phyloP scores from a whole-genome alignment of 1,140 invertebrate genomes.

The Idris sp. region DNA sequence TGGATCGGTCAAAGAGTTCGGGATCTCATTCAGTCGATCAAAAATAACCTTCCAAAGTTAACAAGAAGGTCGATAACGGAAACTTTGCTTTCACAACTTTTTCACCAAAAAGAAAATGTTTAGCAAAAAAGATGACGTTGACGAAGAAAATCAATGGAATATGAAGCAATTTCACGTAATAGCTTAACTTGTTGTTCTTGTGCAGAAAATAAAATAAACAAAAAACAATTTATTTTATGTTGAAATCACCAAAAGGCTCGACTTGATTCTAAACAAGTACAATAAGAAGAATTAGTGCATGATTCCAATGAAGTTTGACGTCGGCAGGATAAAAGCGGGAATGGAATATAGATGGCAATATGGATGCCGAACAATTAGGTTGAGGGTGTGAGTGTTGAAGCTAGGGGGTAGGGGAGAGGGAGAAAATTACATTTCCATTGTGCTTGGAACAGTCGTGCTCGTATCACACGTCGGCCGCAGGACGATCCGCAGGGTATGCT shows the following conservation, averaged over 20 bases:
- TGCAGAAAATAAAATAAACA: no score
- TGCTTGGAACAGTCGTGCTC: constrained; percentile 65
- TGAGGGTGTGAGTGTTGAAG: no score
- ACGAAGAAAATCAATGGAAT: constrained; percentile 30
- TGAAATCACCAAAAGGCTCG: neutral
- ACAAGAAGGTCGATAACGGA: constrained; percentile 42
- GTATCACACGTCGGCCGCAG: constrained; percentile 65
- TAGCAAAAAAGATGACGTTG: constrained; percentile 11
- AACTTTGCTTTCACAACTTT: constrained; percentile 49
- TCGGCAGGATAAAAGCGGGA: constrained; percentile 43
- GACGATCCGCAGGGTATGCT: constrained; percentile 50
- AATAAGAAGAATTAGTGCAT: constrained; percentile 43
- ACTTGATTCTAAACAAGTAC: no score
- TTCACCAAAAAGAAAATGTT: constrained; percentile 5
- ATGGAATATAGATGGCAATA: constrained; percentile 43
- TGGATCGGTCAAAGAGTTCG: constrained; percentile 12
- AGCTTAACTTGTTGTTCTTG: no score
- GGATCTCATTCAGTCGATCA: constrained; percentile 39
- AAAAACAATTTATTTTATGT: no score
- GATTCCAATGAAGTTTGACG: constrained; percentile 45
- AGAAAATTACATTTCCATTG: constrained; percentile 72
- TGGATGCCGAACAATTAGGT: constrained; percentile 52
- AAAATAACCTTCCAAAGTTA: constrained; percentile 41
- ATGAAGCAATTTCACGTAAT: constrained; percentile 13
- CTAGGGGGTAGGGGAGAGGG: constrained; percentile 20